Evolutionary conservation across 2,888 invertebrate species (phyloP), one percentile per base, ranked within the genome.

Genomic region (Polyommatus iphigenia): DNA sequence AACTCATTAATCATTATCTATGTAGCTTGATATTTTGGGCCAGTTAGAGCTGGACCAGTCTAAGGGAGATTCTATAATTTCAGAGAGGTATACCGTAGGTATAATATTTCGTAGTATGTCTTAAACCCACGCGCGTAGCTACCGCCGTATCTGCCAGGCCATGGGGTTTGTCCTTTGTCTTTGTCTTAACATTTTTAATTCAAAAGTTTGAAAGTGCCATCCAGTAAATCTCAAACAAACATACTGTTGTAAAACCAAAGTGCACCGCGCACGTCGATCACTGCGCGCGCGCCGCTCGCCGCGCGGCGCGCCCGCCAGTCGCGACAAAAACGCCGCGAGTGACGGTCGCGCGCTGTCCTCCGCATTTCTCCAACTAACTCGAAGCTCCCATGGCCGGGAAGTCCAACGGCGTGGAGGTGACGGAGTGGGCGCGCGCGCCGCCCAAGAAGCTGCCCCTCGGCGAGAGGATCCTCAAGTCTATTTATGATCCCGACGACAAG

Each of bases 401-500:
- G 84, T 80, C 86, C 13, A 92, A 92, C 79, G 91, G 90, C n/a
- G 81, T 88, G 13, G 92, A 92, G 50, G 78, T 78, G 50, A 78
- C 83, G 8, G 90, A 90, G 6, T 93, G 93, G 93, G 88, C 89
- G 0, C 82, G 93, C 24, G 89, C 88, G 0, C 93, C 93, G 0
- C 91, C 91, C 0, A 85, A 86, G 0, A 80, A 86, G 0, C 87
- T 88, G 0, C 85, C 90, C 0, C 81, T 86, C 1, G 86, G 88
- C 82, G 82, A 84, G 71, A 87, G 89, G 73, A 79, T 89, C 0
- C 84, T 85, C 10, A 88, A 85, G 76, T 85, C 87, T 0, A 85
- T 93, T 62, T 93, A 93, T 81, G 88, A 93, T 80, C 88, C 88
- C 7, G 88, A 90, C 0, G 93, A 93, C 20, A 88, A 89, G 7